Base-by-base conservation (phyloP, 64 coral and sea anemone genomes). In the Stichodactyla mertensii region DNA sequence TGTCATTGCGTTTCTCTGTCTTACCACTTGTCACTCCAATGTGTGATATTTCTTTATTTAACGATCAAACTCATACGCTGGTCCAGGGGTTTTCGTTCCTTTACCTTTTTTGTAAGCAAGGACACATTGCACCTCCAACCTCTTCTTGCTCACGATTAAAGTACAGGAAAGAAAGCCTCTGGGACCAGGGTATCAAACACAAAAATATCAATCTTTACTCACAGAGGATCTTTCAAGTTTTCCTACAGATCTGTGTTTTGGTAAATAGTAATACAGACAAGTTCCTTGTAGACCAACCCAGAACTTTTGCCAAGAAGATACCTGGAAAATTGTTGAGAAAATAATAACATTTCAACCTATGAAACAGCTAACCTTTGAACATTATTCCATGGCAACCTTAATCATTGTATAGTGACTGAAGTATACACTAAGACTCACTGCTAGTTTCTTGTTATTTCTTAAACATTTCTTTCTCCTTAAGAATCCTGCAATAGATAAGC, bases 271-370 rank as follows among this genome's bases (percentile, higher is more conserved):
- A 54, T 97, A 92, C 12, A 97, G 71, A 79, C 77, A 92, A 20
- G 80, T 79, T 27, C 91, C 94, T 31, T 64, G 71, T 19, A 97
- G 70, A 59, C 94, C 94, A 64, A 83, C 91, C 94, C 94, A 97
- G 86, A 97, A 97, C 81, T 97, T 97, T 54, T 97, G 94, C 94
- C 94, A 97, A 2, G 90, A 93, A 57, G 94, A 97, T 18, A 97
- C 94, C 94, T 97, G 67, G 15, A 88, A 82, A 16, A 74, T 74
- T 2, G 10, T 27, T 9, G 10, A 74, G n/a, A 9, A 20, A 69
- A 69, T 5, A 69, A 23, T 69, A 52, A 20, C 78, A 81, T 81
- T 81, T 51, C 4, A 79, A 10, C 36, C 36, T 45, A 45, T 45
- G 36, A 45, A 45, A 45, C 36, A 45, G 36, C 36, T 45, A 45